phyloP scores from a whole-genome alignment of 2,113 vertebrate species.

The Pholis gunnellus region DNA sequence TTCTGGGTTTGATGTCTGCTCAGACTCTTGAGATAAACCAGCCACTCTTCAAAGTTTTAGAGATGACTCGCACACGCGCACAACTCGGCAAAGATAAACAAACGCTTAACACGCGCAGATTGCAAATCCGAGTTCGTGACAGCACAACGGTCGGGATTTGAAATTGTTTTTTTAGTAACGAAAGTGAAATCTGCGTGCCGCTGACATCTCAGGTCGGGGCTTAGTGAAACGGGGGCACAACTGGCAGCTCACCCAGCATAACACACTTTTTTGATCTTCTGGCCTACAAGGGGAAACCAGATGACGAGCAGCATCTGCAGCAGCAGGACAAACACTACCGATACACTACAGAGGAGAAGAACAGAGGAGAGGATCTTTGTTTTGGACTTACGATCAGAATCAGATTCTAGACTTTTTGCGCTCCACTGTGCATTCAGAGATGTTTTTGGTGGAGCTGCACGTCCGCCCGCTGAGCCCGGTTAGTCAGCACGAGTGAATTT shows the following conservation, averaged over 20 bases:
- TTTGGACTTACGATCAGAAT: background rate
- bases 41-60: conserved; percentile 16
- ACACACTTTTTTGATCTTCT: conserved; percentile 62
- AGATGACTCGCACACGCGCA: background rate
- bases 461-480: too few relatives aligned
- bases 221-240: conserved; percentile 54
- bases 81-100: background rate
- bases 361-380: background rate
- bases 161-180: background rate
- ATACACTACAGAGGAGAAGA: background rate
- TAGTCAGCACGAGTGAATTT: too few relatives aligned
- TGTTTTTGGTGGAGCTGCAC: too few relatives aligned
- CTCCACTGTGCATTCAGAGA: too few relatives aligned
- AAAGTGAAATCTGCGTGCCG: conserved; percentile 26
- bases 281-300: conserved; percentile 20
- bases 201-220: conserved; percentile 41
- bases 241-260: conserved; percentile 51
- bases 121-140: background rate
- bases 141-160: conserved; percentile 13
- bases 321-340: background rate
- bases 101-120: background rate
- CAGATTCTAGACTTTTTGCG: too few relatives aligned
- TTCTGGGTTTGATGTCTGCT: background rate
- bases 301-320: conserved; percentile 20
- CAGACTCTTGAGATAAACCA: background rate